These are phyloP conservation scores for Amphipoea oculea DNA, from an alignment of 2,888 invertebrate genomes.

Conservation along the genomic window DNA sequence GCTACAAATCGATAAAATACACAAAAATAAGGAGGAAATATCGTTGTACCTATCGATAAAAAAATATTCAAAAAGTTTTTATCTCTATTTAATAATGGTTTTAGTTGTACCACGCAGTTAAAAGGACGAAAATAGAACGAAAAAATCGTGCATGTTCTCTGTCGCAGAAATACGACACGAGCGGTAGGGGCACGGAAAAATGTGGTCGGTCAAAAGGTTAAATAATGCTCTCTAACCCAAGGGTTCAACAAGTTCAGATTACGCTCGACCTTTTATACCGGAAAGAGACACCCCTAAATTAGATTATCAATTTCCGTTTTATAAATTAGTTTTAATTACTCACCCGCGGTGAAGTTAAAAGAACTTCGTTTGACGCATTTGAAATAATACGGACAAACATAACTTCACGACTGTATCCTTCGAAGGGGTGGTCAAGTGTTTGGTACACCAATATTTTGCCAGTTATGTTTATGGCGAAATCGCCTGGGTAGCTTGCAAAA, in stretches of 20 bases:
- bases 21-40: too few species aligned
- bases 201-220: too few species aligned
- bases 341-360: background rate
- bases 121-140: too few species aligned
- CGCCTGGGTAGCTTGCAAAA: background rate
- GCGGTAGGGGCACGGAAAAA: too few species aligned
- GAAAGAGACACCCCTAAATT: slow-evolving; percentile 55
- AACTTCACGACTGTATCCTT: background rate
- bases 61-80: too few species aligned
- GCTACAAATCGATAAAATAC: too few species aligned
- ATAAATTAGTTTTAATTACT: slow-evolving; percentile 42
- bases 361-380: background rate
- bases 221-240: slow-evolving; percentile 13
- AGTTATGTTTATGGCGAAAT: background rate
- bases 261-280: slow-evolving; percentile 36
- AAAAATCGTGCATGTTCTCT: too few species aligned
- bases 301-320: slow-evolving; percentile 52
- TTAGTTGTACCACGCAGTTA: too few species aligned
- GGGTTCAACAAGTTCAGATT: slow-evolving; percentile 34
- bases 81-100: too few species aligned
- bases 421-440: background rate
- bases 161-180: too few species aligned
- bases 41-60: too few species aligned
- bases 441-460: background rate
- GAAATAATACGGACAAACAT: background rate